Conservation (phyloP, 2,797 vertebrate genomes). For the Falco peregrinus region DNA sequence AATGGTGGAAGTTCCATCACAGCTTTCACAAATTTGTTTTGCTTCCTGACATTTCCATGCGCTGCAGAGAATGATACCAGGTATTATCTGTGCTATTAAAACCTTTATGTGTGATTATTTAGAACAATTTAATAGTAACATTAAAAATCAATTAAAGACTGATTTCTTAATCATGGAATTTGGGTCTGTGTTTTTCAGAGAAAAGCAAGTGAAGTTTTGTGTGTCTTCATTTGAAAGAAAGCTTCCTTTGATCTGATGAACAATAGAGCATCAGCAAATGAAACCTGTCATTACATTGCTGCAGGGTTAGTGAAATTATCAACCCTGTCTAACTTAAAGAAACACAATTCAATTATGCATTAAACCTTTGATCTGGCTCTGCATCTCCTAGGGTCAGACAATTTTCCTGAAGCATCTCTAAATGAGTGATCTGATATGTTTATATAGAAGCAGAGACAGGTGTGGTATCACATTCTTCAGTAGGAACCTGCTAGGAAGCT, state of each 20-base stretch:
- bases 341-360: not conserved
- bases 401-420: not conserved
- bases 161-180: not conserved
- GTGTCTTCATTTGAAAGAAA: not conserved
- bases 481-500: not conserved
- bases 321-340: not conserved
- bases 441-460: not conserved
- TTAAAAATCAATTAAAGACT: not conserved
- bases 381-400: not conserved
- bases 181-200: not conserved
- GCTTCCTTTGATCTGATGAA: constrained; percentile 4
- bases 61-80: not conserved
- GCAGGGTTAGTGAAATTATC: not conserved
- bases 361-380: constrained; percentile 28
- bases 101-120: not conserved
- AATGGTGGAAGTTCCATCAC: not conserved
- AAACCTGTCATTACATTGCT: constrained; percentile 5
- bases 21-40: not conserved
- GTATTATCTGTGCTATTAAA: not conserved
- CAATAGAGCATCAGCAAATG: not conserved
- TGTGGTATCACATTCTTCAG: not conserved
- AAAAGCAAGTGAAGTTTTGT: not conserved
- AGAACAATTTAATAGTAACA: not conserved
- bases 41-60: not conserved
- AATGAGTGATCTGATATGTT: not conserved